phyloP scores from a whole-genome alignment of 1,140 invertebrate species.

The Drosophila ohnishii region DNA sequence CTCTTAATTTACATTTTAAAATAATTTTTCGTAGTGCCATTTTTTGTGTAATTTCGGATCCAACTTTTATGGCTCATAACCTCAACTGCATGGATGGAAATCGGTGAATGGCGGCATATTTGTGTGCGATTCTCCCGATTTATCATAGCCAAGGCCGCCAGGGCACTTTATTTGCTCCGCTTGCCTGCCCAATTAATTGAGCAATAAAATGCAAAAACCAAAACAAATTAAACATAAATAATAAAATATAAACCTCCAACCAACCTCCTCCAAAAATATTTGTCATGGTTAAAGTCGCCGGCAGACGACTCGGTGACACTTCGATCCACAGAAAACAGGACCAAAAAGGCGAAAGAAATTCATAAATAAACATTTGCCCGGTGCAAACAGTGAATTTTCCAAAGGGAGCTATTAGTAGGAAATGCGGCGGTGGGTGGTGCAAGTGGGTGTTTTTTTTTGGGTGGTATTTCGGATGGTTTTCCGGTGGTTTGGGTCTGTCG shows the following conservation, averaged over 20 bases:
- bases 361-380: constrained; percentile 57
- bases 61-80: constrained; percentile 68
- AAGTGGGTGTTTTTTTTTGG: constrained; percentile 7
- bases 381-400: constrained; percentile 46
- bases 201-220: constrained; percentile 48
- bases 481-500: not conserved
- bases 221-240: constrained; percentile 59
- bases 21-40: constrained; percentile 26
- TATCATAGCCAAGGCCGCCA: constrained; percentile 25
- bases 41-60: constrained; percentile 17
- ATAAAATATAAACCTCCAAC: constrained; percentile 2
- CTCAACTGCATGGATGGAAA: constrained; percentile 49
- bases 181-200: constrained; percentile 64
- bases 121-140: constrained; percentile 40
- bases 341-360: constrained; percentile 26
- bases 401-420: constrained; percentile 33
- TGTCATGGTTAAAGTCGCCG: constrained; percentile 13
- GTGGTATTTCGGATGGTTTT: constrained; percentile 10
- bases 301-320: constrained; percentile 24
- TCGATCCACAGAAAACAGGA: constrained; percentile 12
- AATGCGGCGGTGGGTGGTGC: constrained; percentile 21
- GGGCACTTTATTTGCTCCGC: constrained; percentile 32
- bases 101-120: constrained; percentile 50
- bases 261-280: constrained; percentile 27
- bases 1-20: constrained; percentile 4